Conservation (phyloP, 2,888 invertebrate species). For the Drosophila meridionalis region DNA sequence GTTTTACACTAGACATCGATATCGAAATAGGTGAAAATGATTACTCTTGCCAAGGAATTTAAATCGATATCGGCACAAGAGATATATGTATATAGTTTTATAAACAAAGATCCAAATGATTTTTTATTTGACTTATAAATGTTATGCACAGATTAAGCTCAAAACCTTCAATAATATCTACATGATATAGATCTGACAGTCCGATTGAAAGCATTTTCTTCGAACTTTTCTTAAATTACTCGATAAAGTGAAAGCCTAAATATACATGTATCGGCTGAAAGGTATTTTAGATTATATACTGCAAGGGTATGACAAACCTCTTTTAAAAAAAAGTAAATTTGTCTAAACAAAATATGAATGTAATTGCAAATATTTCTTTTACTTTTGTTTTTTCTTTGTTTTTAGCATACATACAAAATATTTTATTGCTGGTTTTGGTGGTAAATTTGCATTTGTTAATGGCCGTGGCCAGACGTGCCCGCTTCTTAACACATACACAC, state of each 20-base stretch:
- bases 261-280: neutral
- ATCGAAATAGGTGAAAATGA: too few species aligned
- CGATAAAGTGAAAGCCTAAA: too few species aligned
- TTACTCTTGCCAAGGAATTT: too few species aligned
- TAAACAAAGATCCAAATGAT: neutral
- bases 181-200: neutral
- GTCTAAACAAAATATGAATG: conserved; percentile 57
- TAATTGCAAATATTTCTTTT: conserved; percentile 77
- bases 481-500: conserved; percentile 67
- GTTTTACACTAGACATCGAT: too few species aligned
- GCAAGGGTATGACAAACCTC: neutral
- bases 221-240: too few species aligned
- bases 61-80: too few species aligned
- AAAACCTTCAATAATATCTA: neutral
- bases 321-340: conserved; percentile 1
- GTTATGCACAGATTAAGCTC: too few species aligned
- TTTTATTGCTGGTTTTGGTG: conserved; percentile 84
- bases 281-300: neutral
- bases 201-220: neutral
- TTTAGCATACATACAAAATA: conserved; percentile 82
- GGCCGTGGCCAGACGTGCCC: conserved; percentile 78
- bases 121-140: neutral
- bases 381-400: conserved; percentile 83
- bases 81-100: too few species aligned
- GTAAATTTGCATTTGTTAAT: conserved; percentile 80